Evolutionary conservation across 2,888 invertebrate species (phyloP), one percentile per base, ranked within the genome.

Genomic region (Tetragnatha montana): DNA sequence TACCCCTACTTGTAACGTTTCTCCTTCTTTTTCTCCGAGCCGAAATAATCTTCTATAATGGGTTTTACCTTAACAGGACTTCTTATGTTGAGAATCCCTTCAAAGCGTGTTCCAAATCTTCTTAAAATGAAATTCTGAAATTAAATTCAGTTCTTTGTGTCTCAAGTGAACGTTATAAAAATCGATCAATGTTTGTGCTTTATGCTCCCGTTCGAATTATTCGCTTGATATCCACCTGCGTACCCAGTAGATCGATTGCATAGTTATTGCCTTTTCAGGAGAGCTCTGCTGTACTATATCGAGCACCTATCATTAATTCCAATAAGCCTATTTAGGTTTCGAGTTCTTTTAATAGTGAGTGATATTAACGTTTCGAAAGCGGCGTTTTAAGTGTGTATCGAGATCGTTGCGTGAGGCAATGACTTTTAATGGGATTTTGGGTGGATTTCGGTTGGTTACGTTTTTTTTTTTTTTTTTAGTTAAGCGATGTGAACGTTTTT

Each of bases 201-300:
- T 75, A 83, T 83, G 83, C 75, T 68, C 83, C 83, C 76, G 51
- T 60, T 60, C 75, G 69, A 83, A 83, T 76, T 76, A 83, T 83
- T 83, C 83, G 60, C 75, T 83, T 69, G 60, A 10, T 69, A 49
- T 60, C 75, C 83, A 83, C 83, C 83, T 83, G 83, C 83, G 75
- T 68, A 75, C 83, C 74, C n/a, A 68, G 50, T 12, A 8, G 69
- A 70, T 81, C 83, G 83, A 21, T 50, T 81, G 81, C 81, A 70
- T 49, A 70, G 50, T 71, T 50, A 69, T 73, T 73, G 71, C 47
- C 70, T 81, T 70, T 73, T 81, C n/a, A 81, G 70, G 71, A 50
- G 81, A 35, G 19, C 81, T 47, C 8, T 47, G 49, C 60, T 4
- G 35, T 2, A 4, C 35, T 2, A 1, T 60, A 60, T 60, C 17